Conservation (phyloP, 2,797 vertebrate genomes). For the Epinephelus malabaricus region DNA sequence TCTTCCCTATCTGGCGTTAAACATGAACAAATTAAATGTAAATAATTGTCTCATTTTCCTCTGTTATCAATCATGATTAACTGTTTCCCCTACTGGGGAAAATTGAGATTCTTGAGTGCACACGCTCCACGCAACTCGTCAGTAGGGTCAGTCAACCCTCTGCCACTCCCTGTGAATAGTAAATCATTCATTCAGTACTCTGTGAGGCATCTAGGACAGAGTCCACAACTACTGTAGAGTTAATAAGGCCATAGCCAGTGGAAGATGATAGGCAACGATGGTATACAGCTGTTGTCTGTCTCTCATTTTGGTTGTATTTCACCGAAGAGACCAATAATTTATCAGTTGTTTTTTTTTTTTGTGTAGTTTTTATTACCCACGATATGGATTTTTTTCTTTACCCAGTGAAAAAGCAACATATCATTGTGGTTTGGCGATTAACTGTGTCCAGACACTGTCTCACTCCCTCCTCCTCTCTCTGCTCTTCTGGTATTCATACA, state of each 20-base stretch:
- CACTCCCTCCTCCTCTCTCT: no score
- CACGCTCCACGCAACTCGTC: not conserved
- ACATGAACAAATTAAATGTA: not conserved
- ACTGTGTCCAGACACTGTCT: no score
- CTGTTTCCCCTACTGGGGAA: not conserved
- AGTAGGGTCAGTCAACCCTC: not conserved
- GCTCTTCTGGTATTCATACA: no score
- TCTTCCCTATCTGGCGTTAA: not conserved
- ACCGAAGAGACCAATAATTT: no score
- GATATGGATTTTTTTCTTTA: no score
- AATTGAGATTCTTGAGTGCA: not conserved
- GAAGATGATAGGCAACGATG: not conserved
- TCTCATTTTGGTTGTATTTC: not conserved
- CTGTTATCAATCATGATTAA: not conserved
- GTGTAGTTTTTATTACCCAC: no score
- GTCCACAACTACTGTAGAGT: constrained; percentile 54
- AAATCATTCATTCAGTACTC: constrained; percentile 67
- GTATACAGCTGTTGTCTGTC: not conserved
- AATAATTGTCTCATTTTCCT: not conserved
- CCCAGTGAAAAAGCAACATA: no score
- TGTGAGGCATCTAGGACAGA: constrained; percentile 49
- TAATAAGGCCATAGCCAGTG: not conserved
- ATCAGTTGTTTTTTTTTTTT: no score
- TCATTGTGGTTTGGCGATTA: no score
- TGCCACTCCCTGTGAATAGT: constrained; percentile 43